These are phyloP conservation scores for Drosophila birchii DNA, from an alignment of 2,888 invertebrate species.

Conservation along the genomic window DNA sequence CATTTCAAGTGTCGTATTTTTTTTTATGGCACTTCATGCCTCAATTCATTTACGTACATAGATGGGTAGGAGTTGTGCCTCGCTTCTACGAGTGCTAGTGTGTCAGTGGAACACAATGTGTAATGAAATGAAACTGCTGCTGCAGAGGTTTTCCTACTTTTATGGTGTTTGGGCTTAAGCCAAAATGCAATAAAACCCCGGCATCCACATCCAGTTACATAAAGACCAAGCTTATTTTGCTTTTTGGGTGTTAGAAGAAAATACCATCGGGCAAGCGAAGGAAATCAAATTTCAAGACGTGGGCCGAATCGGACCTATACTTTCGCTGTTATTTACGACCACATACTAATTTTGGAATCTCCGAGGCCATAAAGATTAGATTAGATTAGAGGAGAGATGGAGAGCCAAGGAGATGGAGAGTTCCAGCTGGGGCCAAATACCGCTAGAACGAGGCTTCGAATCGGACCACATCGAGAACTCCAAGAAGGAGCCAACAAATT, in stretches of 20 bases:
- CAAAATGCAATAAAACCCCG: constrained; percentile 50
- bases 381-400: constrained; percentile 50
- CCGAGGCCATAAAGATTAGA: constrained; percentile 54
- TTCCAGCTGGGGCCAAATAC: constrained; percentile 13
- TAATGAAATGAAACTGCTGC: constrained; percentile 54
- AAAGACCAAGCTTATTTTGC: constrained; percentile 24
- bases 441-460: constrained; percentile 34
- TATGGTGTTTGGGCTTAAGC: constrained; percentile 13
- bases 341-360: constrained; percentile 57
- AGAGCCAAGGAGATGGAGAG: constrained; percentile 1
- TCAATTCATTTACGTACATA: constrained; percentile 28
- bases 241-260: constrained; percentile 40
- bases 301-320: constrained; percentile 45
- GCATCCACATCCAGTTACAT: constrained; percentile 40
- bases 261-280: constrained; percentile 22
- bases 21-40: constrained; percentile 33
- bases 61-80: constrained; percentile 22
- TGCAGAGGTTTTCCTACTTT: constrained; percentile 33
- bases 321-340: constrained; percentile 68
- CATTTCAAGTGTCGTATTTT: constrained; percentile 29
- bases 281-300: constrained; percentile 35
- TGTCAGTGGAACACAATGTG: constrained; percentile 59
- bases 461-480: constrained; percentile 22
- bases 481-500: constrained; percentile 44
- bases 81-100: constrained; percentile 38